Evolutionary conservation across 2,797 vertebrate genomes (phyloP).

Genomic region (Anolis apletophallus): DNA sequence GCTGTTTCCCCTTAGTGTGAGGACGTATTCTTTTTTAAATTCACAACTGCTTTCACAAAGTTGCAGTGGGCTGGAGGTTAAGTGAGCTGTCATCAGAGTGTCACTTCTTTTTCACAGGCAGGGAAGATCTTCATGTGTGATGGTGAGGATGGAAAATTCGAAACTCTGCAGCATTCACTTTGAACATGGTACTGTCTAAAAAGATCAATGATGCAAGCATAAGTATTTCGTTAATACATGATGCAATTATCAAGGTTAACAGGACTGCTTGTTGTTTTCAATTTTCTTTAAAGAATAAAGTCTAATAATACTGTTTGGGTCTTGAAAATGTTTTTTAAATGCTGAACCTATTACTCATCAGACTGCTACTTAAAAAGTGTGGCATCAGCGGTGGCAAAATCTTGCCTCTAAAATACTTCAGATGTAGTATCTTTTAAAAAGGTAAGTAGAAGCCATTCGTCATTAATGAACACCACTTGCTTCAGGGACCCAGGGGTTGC

Average conservation of each 20-base stretch:
- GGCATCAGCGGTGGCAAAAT: too few relatives aligned
- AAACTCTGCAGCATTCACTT: conserved; percentile 31
- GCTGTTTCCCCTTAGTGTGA: conserved; percentile 41
- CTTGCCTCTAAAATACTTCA: too few relatives aligned
- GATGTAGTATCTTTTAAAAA: too few relatives aligned
- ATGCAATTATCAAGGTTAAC: conserved; percentile 2
- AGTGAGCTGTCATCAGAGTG: conserved; percentile 43
- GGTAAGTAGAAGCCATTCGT: too few relatives aligned
- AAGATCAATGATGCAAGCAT: not conserved
- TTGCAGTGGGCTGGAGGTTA: conserved; percentile 42
- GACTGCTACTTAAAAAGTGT: too few relatives aligned
- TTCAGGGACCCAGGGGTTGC: too few relatives aligned
- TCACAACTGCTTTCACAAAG: conserved; percentile 33
- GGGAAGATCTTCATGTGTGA: conserved; percentile 36
- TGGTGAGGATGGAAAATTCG: conserved; percentile 50
- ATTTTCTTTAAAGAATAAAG: conserved; percentile 29
- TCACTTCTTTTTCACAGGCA: conserved; percentile 44
- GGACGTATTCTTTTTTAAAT: conserved; percentile 44
- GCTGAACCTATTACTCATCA: conserved; percentile 43
- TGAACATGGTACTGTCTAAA: conserved; percentile 20
- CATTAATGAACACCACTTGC: too few relatives aligned
- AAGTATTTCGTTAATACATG: not conserved
- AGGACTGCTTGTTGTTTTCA: conserved; percentile 9
- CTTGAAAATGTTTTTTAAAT: conserved; percentile 69
- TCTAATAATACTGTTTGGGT: conserved; percentile 21